Conservation (phyloP, 2,797 vertebrate species). For the Dryobates pubescens region DNA sequence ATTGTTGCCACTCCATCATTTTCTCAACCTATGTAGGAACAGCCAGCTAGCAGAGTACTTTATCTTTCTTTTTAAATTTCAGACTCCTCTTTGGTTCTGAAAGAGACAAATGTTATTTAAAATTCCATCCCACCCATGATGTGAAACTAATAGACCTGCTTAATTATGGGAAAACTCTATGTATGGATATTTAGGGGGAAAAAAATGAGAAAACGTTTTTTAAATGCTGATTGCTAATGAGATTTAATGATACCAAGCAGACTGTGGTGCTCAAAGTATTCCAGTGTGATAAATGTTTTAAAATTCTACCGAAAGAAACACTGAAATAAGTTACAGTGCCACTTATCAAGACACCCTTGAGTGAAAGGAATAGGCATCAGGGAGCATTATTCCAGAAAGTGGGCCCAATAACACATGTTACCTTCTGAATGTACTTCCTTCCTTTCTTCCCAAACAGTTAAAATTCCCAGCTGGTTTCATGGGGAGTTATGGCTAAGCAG, state of each 20-base stretch:
- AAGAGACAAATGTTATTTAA: conserved; percentile 77
- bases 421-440: neutral
- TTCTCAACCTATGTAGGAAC: conserved; percentile 32
- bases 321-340: conserved; percentile 50
- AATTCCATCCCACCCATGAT: conserved; percentile 74
- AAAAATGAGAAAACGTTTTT: conserved; percentile 72
- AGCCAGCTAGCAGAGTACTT: conserved; percentile 63
- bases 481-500: neutral
- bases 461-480: conserved; percentile 8
- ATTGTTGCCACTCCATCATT: conserved; percentile 32
- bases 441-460: neutral
- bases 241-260: conserved; percentile 76
- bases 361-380: conserved; percentile 18
- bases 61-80: conserved; percentile 52
- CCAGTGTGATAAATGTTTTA: conserved; percentile 68
- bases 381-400: conserved; percentile 28
- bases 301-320: conserved; percentile 60
- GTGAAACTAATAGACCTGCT: conserved; percentile 78
- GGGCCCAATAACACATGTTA: neutral
- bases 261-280: conserved; percentile 61
- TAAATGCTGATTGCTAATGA: conserved; percentile 78
- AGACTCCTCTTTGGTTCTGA: conserved; percentile 70
- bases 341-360: conserved; percentile 34
- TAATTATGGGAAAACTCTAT: conserved; percentile 73
- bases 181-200: conserved; percentile 60